A percentile compares a stretch with the other conserved stretches of the same genome.
These are phyloP conservation scores for Cylas formicarius DNA, from an alignment of 1,140 invertebrate genomes.

Conservation along the genomic window DNA sequence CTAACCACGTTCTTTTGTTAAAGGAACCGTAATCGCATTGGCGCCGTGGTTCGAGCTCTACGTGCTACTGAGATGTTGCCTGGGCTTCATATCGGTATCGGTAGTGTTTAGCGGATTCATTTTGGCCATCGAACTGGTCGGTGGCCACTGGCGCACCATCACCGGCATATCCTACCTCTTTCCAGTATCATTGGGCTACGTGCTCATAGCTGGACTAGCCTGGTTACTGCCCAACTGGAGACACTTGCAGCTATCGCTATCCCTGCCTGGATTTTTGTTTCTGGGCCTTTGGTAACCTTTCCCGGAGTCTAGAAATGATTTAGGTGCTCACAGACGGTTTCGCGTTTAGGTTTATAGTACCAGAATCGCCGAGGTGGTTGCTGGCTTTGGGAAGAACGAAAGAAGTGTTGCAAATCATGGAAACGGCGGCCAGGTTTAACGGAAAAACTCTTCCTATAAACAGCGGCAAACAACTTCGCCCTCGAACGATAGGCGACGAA, in stretches of 20 bases:
- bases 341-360: conserved; percentile 59
- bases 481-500: conserved; percentile 32
- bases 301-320: background rate
- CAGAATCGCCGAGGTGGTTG: conserved; percentile 80
- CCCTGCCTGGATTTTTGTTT: conserved; percentile 60
- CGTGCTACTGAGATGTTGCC: conserved; percentile 51
- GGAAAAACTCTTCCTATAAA: conserved; percentile 51
- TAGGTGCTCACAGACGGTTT: background rate
- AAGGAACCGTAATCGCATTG: conserved; percentile 53
- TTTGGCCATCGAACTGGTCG: conserved; percentile 63
- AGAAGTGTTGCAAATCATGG: conserved; percentile 61
- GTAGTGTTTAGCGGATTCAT: conserved; percentile 68
- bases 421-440: conserved; percentile 60
- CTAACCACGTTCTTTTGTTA: conserved; percentile 1
- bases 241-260: conserved; percentile 61
- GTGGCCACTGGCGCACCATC: conserved; percentile 65
- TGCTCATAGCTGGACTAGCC: conserved; percentile 62
- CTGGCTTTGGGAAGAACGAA: conserved; percentile 62
- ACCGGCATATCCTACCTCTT: conserved; percentile 67
- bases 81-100: conserved; percentile 64
- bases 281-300: conserved; percentile 54
- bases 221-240: conserved; percentile 67
- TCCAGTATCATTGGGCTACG: conserved; percentile 63
- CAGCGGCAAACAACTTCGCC: conserved; percentile 54
- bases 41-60: conserved; percentile 58